These are phyloP conservation scores for Plecturocebus donacophilus DNA, from an alignment of 2,113 vertebrate genomes.

Conservation along the genomic window DNA sequence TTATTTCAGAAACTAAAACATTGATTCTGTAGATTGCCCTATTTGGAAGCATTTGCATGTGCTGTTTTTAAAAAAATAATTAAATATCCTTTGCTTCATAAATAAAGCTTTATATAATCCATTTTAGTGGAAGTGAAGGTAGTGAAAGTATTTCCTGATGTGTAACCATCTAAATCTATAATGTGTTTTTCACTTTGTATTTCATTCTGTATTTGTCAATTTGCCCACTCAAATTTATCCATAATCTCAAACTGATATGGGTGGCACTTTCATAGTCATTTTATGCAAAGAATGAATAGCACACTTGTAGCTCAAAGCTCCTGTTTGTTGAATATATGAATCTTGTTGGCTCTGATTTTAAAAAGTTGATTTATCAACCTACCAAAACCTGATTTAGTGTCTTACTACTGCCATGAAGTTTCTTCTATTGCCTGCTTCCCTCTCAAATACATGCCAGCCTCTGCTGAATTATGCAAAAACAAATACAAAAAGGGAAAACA, in stretches of 20 bases:
- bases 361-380: constrained; percentile 64
- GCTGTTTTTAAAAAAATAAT: not conserved
- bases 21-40: not conserved
- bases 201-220: no score
- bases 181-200: constrained; percentile 29
- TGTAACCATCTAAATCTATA: constrained; percentile 41
- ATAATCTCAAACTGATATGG: no score
- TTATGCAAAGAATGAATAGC: constrained; percentile 54
- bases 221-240: no score
- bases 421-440: not conserved
- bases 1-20: not conserved
- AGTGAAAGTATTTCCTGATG: not conserved
- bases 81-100: not conserved
- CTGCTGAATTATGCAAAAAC: constrained; percentile 20
- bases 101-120: not conserved
- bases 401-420: constrained; percentile 34
- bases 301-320: constrained; percentile 33
- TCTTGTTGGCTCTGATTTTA: constrained; percentile 57
- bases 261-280: not conserved
- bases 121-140: not conserved
- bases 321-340: constrained; percentile 57
- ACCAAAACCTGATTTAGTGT: constrained; percentile 69
- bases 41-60: not conserved
- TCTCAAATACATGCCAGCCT: not conserved
- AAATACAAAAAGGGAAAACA: constrained; percentile 27